These are phyloP conservation scores for Meda fulgida DNA, from an alignment of 2,797 vertebrate genomes.

Conservation along the genomic window DNA sequence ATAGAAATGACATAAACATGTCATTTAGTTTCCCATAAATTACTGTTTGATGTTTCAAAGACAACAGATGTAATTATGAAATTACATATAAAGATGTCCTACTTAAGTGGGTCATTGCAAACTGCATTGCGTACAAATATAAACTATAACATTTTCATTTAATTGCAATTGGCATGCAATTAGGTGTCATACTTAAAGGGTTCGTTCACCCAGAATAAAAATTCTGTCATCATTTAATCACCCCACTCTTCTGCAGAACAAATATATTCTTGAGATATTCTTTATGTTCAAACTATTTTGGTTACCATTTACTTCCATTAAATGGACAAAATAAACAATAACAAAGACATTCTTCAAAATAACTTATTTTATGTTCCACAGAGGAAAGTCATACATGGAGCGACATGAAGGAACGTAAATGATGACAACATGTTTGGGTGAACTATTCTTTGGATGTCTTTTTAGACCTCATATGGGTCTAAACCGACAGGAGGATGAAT, in stretches of 20 bases:
- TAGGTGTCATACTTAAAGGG: neutral
- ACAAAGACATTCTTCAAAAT: neutral
- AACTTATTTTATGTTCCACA: neutral
- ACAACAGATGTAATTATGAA: no score
- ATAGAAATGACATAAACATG: neutral
- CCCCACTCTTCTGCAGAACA: neutral
- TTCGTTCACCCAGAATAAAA: neutral
- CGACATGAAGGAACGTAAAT: neutral
- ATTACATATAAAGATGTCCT: neutral
- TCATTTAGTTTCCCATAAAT: neutral
- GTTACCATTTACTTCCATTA: neutral
- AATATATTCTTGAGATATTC: neutral
- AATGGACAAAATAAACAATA: neutral
- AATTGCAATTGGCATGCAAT: neutral
- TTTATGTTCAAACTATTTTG: neutral
- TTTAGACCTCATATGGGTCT: neutral
- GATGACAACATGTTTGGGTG: neutral
- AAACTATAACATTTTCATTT: neutral
- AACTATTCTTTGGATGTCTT: conserved; percentile 7
- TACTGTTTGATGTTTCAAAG: neutral
- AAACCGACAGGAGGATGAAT: neutral
- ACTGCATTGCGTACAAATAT: neutral
- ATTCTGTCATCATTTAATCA: neutral
- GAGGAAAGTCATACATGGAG: neutral
- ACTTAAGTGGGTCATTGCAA: neutral